Percentiles rank a stretch among this genome's conserved stretches.
Evolutionary conservation across 2,888 invertebrate genomes (phyloP).

Genomic region (Schizaphis graminum): DNA sequence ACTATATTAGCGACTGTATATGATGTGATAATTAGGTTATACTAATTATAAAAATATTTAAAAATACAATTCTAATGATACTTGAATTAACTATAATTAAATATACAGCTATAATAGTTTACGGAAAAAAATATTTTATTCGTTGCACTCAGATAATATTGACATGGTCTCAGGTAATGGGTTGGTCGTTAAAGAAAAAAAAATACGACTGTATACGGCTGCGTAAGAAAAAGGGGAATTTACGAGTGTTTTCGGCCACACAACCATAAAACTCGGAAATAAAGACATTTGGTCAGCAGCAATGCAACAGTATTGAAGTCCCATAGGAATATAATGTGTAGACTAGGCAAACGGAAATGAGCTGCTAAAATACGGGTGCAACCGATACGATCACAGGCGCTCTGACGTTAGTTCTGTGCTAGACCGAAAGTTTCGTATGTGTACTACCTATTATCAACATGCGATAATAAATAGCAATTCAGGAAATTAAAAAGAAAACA

Average conservation of each 20-base stretch:
- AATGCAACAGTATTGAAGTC: conserved; percentile 54
- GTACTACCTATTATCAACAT: conserved; percentile 34
- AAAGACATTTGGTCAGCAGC: conserved; percentile 59
- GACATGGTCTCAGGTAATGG: conserved; percentile 39
- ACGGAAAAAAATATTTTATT: conserved; percentile 3
- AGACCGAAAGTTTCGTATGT: not conserved
- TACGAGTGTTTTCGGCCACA: conserved; percentile 60
- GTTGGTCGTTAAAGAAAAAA: conserved; percentile 40
- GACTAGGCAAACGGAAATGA: conserved; percentile 58
- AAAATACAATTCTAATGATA: not conserved
- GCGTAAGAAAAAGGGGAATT: conserved; percentile 56
- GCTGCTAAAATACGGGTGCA: conserved; percentile 59
- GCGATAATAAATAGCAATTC: conserved; percentile 57
- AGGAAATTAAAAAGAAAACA: conserved; percentile 62
- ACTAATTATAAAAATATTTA: not conserved
- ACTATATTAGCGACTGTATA: not conserved
- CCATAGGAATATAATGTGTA: conserved; percentile 35
- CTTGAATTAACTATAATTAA: not conserved
- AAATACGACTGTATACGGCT: conserved; percentile 44
- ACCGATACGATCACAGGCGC: conserved; percentile 55
- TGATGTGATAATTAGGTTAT: not conserved
- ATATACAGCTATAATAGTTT: not conserved
- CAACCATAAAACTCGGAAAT: conserved; percentile 44
- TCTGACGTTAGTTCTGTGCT: conserved; percentile 34
- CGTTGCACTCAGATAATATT: conserved; percentile 15